Percentiles rank a stretch among this genome's conserved stretches.
phyloP scores from a whole-genome alignment of 2,113 vertebrate species.

The Indicator indicator region DNA sequence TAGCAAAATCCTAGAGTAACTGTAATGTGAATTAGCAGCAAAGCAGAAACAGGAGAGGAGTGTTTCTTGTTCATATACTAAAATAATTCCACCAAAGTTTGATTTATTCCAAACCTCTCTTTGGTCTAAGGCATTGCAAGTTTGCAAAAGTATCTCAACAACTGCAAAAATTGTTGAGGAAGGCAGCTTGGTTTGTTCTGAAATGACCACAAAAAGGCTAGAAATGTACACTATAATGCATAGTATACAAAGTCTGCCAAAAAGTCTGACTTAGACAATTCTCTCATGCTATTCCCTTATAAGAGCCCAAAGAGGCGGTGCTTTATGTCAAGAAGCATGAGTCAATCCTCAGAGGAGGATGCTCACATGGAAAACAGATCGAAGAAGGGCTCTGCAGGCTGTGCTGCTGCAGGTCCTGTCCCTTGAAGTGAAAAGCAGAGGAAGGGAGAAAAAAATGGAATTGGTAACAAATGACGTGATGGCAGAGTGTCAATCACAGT shows the following conservation, averaged over 20 bases:
- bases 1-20: not conserved
- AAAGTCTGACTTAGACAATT: not conserved
- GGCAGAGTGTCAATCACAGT: not conserved
- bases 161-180: not conserved
- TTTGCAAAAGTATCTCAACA: not conserved
- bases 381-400: not conserved
- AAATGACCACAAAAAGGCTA: conserved; percentile 50
- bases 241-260: not conserved
- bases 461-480: not conserved
- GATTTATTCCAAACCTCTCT: conserved; percentile 16
- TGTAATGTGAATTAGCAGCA: conserved; percentile 6
- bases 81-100: not conserved
- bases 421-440: conserved; percentile 33
- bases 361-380: conserved; percentile 41
- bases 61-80: not conserved
- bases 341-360: conserved; percentile 32
- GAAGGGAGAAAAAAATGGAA: not conserved
- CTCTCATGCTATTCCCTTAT: conserved; percentile 15
- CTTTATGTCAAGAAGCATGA: conserved; percentile 34
- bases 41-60: not conserved
- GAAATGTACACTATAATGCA: not conserved
- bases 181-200: conserved; percentile 11
- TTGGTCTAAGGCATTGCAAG: not conserved
- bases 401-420: not conserved
- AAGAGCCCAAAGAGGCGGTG: conserved; percentile 21